Evolutionary conservation across 2,888 invertebrate genomes (phyloP).

Genomic region (Leptothorax acervorum): DNA sequence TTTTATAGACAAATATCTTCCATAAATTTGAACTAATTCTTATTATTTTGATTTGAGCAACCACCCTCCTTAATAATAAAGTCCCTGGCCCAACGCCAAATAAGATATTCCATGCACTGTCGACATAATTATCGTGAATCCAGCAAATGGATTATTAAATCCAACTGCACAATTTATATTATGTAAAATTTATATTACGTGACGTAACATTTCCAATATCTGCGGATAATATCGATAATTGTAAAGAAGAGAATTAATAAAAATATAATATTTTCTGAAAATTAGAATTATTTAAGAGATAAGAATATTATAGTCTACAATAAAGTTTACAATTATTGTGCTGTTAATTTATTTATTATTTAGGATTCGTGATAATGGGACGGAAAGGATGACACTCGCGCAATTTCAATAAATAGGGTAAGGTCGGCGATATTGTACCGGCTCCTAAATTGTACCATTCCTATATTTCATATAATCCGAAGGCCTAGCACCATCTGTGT

Average conservation of each 20-base stretch:
- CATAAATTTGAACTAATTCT: no score
- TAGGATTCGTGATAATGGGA: no score
- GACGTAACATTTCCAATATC: constrained; percentile 38
- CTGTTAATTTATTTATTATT: not conserved
- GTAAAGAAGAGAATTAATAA: constrained; percentile 1
- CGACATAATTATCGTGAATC: constrained; percentile 39
- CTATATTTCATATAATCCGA: no score
- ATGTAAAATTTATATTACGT: constrained; percentile 36
- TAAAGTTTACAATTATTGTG: not conserved
- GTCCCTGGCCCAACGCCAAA: constrained; percentile 60
- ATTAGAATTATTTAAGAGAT: not conserved
- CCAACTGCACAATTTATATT: constrained; percentile 43
- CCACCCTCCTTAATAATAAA: constrained; percentile 58
- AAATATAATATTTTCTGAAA: constrained; percentile 29
- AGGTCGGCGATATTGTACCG: no score
- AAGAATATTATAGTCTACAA: not conserved
- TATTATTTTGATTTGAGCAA: no score
- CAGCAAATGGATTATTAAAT: constrained; percentile 40
- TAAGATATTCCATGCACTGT: constrained; percentile 41
- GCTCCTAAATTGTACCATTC: no score
- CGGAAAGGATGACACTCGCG: no score
- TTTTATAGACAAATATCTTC: no score
- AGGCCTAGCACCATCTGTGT: no score
- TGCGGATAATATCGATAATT: constrained; percentile 25
- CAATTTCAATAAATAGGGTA: no score